Evolutionary conservation across 2,888 invertebrate species (phyloP), one percentile per base, ranked within the genome.

Genomic region (Crematogaster levior): DNA sequence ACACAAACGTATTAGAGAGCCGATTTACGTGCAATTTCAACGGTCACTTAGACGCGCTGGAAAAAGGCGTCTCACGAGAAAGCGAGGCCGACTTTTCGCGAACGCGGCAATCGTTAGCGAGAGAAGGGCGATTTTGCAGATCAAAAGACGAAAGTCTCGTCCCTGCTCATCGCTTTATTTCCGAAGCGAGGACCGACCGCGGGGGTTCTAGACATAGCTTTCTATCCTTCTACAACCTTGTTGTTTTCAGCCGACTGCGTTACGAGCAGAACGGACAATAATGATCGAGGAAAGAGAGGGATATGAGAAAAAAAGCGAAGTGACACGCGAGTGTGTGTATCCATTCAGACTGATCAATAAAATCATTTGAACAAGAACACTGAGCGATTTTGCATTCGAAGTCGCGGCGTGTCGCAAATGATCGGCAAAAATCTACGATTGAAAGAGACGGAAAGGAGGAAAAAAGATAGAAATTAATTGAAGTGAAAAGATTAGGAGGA

Each of bases 161-260:
- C 60, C 66, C 84, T 63, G 83, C 60, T 21, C 10, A 81, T 80
- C 70, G 88, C 85, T 86, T 87, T 86, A 82, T 84, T 83, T 87
- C 83, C 79, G 85, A 63, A 34, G 51, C 77, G 74, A 83, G 87
- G 82, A 86, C 85, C 87, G 82, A 81, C 77, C 84, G 85, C 79
- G 81, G 75, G 81, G 30, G 24, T 74, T 83, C 81, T 85, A 89
- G 86, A 84, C 85, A 83, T 89, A 90, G 90, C 85, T 81, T 66
- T 86, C 87, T 86, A 91, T 88, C 89, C 90, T 92, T 91, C 92
- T 92, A 93, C 91, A 93, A 89, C 93, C 93, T 92, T 93, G 91
- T 93, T 94, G 92, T 93, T 94, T 94, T 93, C 94, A 94, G 94
- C 93, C 89, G 90, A 92, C 86, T 87, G 85, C 88, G 70, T 61